Evolutionary conservation across 1,140 invertebrate genomes (phyloP).

Genomic region (Heliconius congener): DNA sequence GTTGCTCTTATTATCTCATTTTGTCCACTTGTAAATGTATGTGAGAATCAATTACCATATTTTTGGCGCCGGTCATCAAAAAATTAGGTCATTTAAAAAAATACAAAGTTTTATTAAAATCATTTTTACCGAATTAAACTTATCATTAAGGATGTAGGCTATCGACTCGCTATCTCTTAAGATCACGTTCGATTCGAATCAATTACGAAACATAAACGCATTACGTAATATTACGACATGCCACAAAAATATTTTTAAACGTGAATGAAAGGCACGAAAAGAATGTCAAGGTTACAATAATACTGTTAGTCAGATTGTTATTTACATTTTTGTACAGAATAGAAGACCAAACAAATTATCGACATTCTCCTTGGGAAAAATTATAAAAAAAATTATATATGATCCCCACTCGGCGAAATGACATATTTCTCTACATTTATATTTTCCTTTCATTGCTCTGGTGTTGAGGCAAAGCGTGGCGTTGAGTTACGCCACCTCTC

Average conservation of each 20-base stretch:
- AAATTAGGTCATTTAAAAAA: too few species aligned
- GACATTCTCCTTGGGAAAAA: neutral
- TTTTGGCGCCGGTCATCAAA: too few species aligned
- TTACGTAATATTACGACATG: neutral
- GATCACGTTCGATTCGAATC: neutral
- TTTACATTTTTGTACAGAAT: constrained; percentile 11
- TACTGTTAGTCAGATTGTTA: neutral
- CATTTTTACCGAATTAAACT: neutral
- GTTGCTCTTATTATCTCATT: too few species aligned
- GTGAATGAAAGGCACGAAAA: neutral
- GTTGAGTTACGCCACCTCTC: too few species aligned
- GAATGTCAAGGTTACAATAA: constrained; percentile 7
- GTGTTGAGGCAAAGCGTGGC: too few species aligned
- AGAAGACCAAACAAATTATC: neutral
- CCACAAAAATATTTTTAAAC: neutral
- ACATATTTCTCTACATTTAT: too few species aligned
- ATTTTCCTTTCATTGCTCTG: too few species aligned
- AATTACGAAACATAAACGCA: neutral
- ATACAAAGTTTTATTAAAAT: too few species aligned
- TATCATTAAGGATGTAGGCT: neutral
- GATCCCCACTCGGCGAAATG: too few species aligned
- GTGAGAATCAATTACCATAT: too few species aligned
- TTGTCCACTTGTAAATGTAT: too few species aligned
- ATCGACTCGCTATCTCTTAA: neutral
- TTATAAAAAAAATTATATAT: neutral